phyloP scores from a whole-genome alignment of 2,888 invertebrate genomes.

The Neoaliturus tenellus region DNA sequence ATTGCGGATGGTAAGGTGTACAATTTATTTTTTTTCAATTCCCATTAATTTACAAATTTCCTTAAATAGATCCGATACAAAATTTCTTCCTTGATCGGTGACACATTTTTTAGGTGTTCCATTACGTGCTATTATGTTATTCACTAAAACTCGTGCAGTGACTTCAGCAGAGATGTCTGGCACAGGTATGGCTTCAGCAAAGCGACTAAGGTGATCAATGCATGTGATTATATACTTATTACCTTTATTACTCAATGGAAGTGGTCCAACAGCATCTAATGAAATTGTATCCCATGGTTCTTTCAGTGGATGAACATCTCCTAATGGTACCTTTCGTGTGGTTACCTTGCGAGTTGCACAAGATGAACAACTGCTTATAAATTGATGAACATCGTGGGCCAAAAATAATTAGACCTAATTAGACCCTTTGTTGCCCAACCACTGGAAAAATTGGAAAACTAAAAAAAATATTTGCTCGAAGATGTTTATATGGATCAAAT shows the following conservation, averaged over 20 bases:
- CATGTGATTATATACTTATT: slow-evolving; percentile 69
- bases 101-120: slow-evolving; percentile 70
- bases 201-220: slow-evolving; percentile 53
- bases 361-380: no score
- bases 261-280: slow-evolving; percentile 65
- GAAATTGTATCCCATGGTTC: no score
- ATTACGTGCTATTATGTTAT: slow-evolving; percentile 59
- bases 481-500: no score
- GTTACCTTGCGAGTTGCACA: slow-evolving; percentile 67
- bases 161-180: slow-evolving; percentile 63
- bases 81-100: slow-evolving; percentile 71
- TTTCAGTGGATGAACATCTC: not conserved
- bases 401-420: slow-evolving; percentile 66
- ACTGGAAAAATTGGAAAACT: no score
- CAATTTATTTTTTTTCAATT: no score
- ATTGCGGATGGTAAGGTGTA: slow-evolving; percentile 67
- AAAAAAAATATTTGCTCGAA: no score
- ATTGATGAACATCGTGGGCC: slow-evolving; percentile 61
- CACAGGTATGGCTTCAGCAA: no score
- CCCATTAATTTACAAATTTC: slow-evolving; percentile 57
- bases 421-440: no score
- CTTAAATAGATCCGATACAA: slow-evolving; percentile 69
- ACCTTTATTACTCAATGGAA: slow-evolving; percentile 66
- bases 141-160: slow-evolving; percentile 67
- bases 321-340: slow-evolving; percentile 67